These are phyloP conservation scores for Itoplectis maculator DNA, from an alignment of 2,888 invertebrate species.

Conservation along the genomic window DNA sequence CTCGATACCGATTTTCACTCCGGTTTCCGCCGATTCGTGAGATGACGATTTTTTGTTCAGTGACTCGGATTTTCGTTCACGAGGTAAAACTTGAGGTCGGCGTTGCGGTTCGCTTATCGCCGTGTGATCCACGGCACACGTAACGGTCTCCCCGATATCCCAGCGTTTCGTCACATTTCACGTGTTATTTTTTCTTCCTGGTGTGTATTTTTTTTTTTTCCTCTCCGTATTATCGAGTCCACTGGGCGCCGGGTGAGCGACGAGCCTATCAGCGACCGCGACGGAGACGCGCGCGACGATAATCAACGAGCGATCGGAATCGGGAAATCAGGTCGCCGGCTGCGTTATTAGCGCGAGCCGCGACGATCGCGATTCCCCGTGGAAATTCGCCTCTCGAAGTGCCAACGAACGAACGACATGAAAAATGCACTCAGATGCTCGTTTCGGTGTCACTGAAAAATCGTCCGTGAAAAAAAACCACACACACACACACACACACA, in stretches of 20 bases:
- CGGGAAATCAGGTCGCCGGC: constrained; percentile 7
- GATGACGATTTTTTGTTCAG: too few relatives aligned
- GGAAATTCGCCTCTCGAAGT: neutral
- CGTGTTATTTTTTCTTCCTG: constrained; percentile 5
- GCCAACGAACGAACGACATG: neutral
- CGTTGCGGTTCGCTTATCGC: constrained; percentile 21
- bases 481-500: too few relatives aligned
- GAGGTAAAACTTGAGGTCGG: neutral
- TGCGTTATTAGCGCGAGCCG: constrained; percentile 2
- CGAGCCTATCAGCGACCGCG: neutral
- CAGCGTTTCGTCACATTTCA: constrained; percentile 2
- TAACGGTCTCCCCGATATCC: neutral
- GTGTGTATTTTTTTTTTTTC: constrained; percentile 22
- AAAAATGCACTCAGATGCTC: neutral
- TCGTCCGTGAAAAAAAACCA: too few relatives aligned
- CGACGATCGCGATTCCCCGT: neutral
- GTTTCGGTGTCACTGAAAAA: too few relatives aligned
- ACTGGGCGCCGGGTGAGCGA: neutral
- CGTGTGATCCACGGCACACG: constrained; percentile 18
- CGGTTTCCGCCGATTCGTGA: neutral
- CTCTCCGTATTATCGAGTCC: neutral
- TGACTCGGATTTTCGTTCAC: neutral
- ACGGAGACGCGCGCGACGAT: neutral
- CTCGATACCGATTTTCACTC: neutral
- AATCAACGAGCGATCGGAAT: neutral